A percentile compares a stretch with the other conserved stretches of the same genome.
Evolutionary conservation across 2,888 invertebrate genomes (phyloP).

Genomic region (Tuberolachnus salignus): DNA sequence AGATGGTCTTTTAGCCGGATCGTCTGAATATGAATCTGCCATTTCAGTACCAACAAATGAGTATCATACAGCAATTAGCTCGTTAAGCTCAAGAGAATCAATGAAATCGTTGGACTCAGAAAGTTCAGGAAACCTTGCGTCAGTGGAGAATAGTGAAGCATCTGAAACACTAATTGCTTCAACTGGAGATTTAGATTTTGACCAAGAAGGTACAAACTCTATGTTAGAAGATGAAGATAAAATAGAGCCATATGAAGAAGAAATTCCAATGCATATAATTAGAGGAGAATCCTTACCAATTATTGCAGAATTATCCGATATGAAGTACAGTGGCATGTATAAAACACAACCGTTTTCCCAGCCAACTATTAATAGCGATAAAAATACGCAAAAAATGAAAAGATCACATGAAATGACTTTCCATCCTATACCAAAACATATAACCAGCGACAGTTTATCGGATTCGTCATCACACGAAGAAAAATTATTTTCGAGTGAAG

Average conservation of each 20-base stretch:
- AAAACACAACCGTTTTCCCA: slow-evolving; percentile 55
- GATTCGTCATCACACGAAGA: slow-evolving; percentile 67
- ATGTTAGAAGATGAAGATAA: slow-evolving; percentile 65
- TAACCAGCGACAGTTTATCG: slow-evolving; percentile 62
- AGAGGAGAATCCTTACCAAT: slow-evolving; percentile 58
- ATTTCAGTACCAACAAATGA: slow-evolving; percentile 83
- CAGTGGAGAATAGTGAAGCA: slow-evolving; percentile 85
- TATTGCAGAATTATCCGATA: slow-evolving; percentile 46
- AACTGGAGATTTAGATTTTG: slow-evolving; percentile 79
- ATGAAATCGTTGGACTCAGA: slow-evolving; percentile 89
- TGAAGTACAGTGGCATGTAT: slow-evolving; percentile 47
- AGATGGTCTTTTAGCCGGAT: slow-evolving; percentile 74
- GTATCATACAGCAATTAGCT: slow-evolving; percentile 84
- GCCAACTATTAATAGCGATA: slow-evolving; percentile 45
- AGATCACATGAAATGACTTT: slow-evolving; percentile 91
- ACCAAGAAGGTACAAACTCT: slow-evolving; percentile 70
- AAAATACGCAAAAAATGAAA: slow-evolving; percentile 72
- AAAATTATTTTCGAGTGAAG: slow-evolving; percentile 60
- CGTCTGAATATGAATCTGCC: slow-evolving; percentile 79
- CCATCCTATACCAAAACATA: slow-evolving; percentile 53
- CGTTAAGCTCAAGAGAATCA: slow-evolving; percentile 86
- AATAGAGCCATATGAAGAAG: slow-evolving; percentile 61
- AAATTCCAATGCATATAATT: slow-evolving; percentile 60
- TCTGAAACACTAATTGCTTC: slow-evolving; percentile 94
- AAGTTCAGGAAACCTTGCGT: slow-evolving; percentile 85